Base-by-base conservation (phyloP, 2,888 invertebrate species). In the Carabus problematicus region DNA sequence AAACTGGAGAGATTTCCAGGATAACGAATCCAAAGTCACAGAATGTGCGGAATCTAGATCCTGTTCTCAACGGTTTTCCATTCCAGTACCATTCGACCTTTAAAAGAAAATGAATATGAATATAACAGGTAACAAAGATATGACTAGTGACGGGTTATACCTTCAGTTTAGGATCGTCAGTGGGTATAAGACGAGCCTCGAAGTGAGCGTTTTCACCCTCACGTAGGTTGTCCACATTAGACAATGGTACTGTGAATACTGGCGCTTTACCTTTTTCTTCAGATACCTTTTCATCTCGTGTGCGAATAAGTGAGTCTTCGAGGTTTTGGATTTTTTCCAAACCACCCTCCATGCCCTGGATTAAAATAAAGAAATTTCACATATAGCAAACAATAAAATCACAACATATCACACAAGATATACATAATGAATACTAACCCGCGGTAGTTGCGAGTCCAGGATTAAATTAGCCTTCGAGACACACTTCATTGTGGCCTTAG, bases 21-120 rank as follows among this genome's bases (percentile, higher is more conserved):
- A 98, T 96, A 39, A 97, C 97, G 79, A 97, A 97, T 70, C 98
- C 98, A 82, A 98, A 98, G 84, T 98, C 98, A 79, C 96, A 94
- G 89, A 97, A 95, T 40, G 97, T 97, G 74, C 97, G 92, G 86
- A 97, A 96, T 75, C 97, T 88, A 8, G 96, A 94, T 70, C 97
- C 96, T 55, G 93, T 91, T 82, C 90, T 91, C 69, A 94, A 83
- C 59, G 94, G 91, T 82, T 94, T 94, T 71, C 95, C 94, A 79
- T 96, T 95, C 92, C 93, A 94, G 85, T 91, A 95, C 96, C 96
- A 96, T 84, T 96, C 95, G 72, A 95, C 91, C 88, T 88, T 73
- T 6, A 29, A 72, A 79, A 73, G 42, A 64, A 71, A 41, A 9
- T 63, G 45, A 47, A 40, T 42, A 39, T 16, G n/a, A 60, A 14